Percentiles rank a stretch among this genome's conserved stretches.
These are phyloP conservation scores for Apamea anceps DNA, from an alignment of 2,888 invertebrate genomes.

Conservation along the genomic window DNA sequence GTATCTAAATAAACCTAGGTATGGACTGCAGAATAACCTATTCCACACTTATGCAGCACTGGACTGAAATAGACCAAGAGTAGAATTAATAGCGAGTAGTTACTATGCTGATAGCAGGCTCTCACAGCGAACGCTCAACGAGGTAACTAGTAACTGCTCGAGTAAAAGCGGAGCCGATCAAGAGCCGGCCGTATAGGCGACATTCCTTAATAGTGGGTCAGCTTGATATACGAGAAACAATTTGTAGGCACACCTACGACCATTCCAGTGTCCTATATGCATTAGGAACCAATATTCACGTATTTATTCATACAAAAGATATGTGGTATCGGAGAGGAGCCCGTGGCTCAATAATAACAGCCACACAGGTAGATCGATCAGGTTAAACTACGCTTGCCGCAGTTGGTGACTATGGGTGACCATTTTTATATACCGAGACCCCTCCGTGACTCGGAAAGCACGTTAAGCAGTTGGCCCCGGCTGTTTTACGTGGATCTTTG, in stretches of 20 bases:
- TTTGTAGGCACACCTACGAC: slow-evolving; percentile 52
- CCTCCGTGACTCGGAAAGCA: too few relatives aligned
- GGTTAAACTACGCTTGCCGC: too few relatives aligned
- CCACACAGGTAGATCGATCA: too few relatives aligned
- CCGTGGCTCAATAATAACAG: too few relatives aligned
- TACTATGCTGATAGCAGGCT: slow-evolving; percentile 10
- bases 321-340: too few relatives aligned
- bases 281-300: slow-evolving; percentile 54
- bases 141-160: slow-evolving; percentile 26
- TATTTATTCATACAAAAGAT: slow-evolving; percentile 42
- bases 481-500: too few relatives aligned
- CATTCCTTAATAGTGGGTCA: slow-evolving; percentile 55
- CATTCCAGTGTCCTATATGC: slow-evolving; percentile 38
- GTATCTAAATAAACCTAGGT: not conserved
- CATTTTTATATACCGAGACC: too few relatives aligned
- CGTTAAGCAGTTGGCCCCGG: too few relatives aligned
- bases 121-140: slow-evolving; percentile 7
- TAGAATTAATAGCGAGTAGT: slow-evolving; percentile 25
- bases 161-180: slow-evolving; percentile 45
- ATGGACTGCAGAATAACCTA: not conserved
- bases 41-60: not conserved
- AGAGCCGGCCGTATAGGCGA: slow-evolving; percentile 31
- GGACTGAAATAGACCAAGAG: not conserved
- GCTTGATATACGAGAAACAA: slow-evolving; percentile 58
- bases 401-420: too few relatives aligned